Evolutionary conservation across 2,113 vertebrate species (phyloP).

Genomic region (Aegithalos caudatus): DNA sequence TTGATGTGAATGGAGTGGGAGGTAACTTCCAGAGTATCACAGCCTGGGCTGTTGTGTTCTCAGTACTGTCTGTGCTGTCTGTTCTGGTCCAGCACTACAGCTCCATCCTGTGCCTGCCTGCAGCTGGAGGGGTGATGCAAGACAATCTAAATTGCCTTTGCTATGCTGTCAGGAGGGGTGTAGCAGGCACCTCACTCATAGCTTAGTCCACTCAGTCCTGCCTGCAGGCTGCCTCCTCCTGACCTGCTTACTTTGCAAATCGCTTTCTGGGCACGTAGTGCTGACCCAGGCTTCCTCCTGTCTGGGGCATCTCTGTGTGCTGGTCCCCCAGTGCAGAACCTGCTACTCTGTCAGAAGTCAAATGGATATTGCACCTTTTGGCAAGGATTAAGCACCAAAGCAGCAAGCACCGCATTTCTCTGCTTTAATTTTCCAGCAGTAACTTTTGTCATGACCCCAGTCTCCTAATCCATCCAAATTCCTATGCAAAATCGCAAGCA

Average conservation of each 20-base stretch:
- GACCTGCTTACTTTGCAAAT: background rate
- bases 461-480: background rate
- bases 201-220: background rate
- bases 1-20: background rate
- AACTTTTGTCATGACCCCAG: background rate
- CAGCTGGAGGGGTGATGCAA: background rate
- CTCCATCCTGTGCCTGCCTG: background rate
- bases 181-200: background rate
- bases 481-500: background rate
- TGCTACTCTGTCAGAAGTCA: background rate
- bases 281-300: background rate
- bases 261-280: accelerated
- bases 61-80: background rate
- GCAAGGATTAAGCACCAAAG: background rate
- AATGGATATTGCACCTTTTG: background rate
- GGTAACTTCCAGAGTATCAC: background rate
- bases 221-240: background rate
- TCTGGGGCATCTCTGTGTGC: no score
- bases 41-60: background rate
- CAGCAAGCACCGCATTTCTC: background rate
- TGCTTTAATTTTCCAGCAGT: background rate
- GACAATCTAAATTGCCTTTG: background rate
- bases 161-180: background rate
- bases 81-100: accelerated
- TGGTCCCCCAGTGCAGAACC: background rate